A percentile compares a stretch with the other conserved stretches of the same genome.
Evolutionary conservation across 2,888 invertebrate genomes (phyloP).

Genomic region (Drosophila subsilvestris): DNA sequence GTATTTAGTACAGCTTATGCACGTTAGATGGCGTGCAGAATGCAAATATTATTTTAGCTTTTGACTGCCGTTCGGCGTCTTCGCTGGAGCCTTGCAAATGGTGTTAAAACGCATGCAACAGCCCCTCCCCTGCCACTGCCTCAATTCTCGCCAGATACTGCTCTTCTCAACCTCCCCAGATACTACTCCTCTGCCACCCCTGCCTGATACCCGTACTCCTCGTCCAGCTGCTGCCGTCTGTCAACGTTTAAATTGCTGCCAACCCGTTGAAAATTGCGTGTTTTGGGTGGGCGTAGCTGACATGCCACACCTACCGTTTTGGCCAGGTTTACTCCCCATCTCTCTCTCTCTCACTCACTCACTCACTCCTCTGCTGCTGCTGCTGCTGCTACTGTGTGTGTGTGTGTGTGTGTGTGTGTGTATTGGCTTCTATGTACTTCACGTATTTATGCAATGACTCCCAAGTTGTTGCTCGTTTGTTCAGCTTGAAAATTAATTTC

Average conservation of each 20-base stretch:
- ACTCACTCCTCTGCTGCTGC: slow-evolving; percentile 4
- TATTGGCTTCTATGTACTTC: slow-evolving; percentile 52
- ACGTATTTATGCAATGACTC: slow-evolving; percentile 75
- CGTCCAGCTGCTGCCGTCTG: slow-evolving; percentile 67
- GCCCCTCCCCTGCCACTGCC: not conserved
- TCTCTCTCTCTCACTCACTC: slow-evolving; percentile 14
- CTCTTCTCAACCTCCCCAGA: slow-evolving; percentile 7
- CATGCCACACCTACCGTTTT: slow-evolving; percentile 71
- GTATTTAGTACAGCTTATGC: slow-evolving; percentile 61
- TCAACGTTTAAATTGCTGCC: slow-evolving; percentile 76
- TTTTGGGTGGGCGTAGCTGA: slow-evolving; percentile 77
- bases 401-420: slow-evolving; percentile 43
- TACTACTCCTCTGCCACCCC: not conserved
- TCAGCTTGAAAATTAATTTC: slow-evolving; percentile 79
- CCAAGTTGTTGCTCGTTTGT: slow-evolving; percentile 80
- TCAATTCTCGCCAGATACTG: not conserved
- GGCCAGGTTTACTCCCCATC: slow-evolving; percentile 28
- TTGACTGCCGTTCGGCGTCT: slow-evolving; percentile 58
- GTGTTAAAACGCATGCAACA: slow-evolving; percentile 79
- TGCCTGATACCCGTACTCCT: not conserved
- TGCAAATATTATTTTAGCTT: slow-evolving; percentile 80
- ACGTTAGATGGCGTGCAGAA: slow-evolving; percentile 79
- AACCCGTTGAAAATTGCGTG: slow-evolving; percentile 74
- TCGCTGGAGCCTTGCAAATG: slow-evolving; percentile 66
- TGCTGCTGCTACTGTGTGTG: not conserved